These are phyloP conservation scores for Takifugu bimaculatus DNA, from an alignment of 2,113 vertebrate species.

Conservation along the genomic window DNA sequence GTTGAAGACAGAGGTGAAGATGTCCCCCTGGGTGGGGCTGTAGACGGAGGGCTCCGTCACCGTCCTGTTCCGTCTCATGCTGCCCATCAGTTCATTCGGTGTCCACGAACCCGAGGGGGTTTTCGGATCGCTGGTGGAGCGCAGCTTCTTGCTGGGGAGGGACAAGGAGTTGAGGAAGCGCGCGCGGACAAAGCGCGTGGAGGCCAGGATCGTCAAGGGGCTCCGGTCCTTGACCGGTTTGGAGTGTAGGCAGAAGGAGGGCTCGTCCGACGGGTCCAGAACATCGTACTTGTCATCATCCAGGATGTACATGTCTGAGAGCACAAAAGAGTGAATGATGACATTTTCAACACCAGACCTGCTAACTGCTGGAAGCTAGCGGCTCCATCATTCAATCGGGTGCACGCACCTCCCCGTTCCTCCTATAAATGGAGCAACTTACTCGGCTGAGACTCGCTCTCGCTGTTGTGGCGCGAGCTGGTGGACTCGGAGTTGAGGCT, in stretches of 20 bases:
- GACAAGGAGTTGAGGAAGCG: slow-evolving; percentile 91
- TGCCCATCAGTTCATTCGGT: slow-evolving; percentile 76
- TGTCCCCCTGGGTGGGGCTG: slow-evolving; percentile 82
- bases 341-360: no score
- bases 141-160: slow-evolving; percentile 92
- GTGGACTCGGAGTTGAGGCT: slow-evolving; percentile 94
- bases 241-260: slow-evolving; percentile 81
- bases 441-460: slow-evolving; percentile 97
- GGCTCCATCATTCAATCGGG: no score
- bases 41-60: slow-evolving; percentile 87
- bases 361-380: no score
- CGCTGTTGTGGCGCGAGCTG: slow-evolving; percentile 95
- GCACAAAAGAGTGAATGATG: background rate
- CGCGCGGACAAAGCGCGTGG: slow-evolving; percentile 88
- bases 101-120: slow-evolving; percentile 70
- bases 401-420: no score
- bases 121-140: slow-evolving; percentile 92
- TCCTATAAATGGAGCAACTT: slow-evolving; percentile 32
- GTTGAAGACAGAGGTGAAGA: slow-evolving; percentile 80
- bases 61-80: slow-evolving; percentile 83
- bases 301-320: slow-evolving; percentile 91
- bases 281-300: slow-evolving; percentile 89
- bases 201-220: slow-evolving; percentile 90
- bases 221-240: slow-evolving; percentile 91
- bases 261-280: slow-evolving; percentile 85